These are phyloP conservation scores for Gortyna flavago DNA, from an alignment of 2,888 invertebrate genomes.

Conservation along the genomic window DNA sequence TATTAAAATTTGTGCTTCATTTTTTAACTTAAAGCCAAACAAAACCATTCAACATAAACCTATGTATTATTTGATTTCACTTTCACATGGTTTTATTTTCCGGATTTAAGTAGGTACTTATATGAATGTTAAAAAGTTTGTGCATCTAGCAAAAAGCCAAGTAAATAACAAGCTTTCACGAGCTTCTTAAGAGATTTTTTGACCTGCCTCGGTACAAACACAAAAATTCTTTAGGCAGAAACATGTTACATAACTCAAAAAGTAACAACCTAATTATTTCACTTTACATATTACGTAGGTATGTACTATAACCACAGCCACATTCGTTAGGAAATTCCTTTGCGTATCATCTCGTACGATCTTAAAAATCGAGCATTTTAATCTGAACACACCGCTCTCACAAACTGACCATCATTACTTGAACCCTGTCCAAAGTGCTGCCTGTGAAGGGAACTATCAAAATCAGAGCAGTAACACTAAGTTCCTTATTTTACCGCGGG, in stretches of 20 bases:
- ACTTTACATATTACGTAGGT: slow-evolving; percentile 58
- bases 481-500: slow-evolving; percentile 12
- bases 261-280: slow-evolving; percentile 61
- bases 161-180: slow-evolving; percentile 8
- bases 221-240: slow-evolving; percentile 35
- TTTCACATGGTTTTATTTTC: neutral
- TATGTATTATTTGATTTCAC: neutral
- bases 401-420: slow-evolving; percentile 7
- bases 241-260: slow-evolving; percentile 33
- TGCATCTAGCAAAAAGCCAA: neutral
- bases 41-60: no score
- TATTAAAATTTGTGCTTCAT: neutral
- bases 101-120: neutral
- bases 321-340: slow-evolving; percentile 68
- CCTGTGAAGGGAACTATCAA: neutral
- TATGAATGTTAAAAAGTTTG: neutral
- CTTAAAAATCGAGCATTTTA: slow-evolving; percentile 64
- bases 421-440: slow-evolving; percentile 25
- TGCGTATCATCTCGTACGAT: slow-evolving; percentile 60
- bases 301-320: slow-evolving; percentile 58
- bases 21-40: neutral
- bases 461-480: neutral
- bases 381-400: slow-evolving; percentile 57
- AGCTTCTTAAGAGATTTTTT: slow-evolving; percentile 7
- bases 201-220: neutral